These are phyloP conservation scores for Erpornis zantholeuca DNA, from an alignment of 2,113 vertebrate species.

Conservation along the genomic window DNA sequence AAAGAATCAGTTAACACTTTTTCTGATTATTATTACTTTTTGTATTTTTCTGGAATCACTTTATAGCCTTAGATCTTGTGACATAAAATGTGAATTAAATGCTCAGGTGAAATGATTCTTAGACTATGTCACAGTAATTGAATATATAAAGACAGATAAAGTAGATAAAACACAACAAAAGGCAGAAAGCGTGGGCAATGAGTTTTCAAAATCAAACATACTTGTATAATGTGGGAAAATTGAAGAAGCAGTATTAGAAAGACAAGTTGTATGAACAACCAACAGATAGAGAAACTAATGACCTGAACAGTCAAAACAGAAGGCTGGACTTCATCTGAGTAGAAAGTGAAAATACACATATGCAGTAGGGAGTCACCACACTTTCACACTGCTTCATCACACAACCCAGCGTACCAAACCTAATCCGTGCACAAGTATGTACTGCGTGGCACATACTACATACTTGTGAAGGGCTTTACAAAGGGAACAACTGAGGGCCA, in stretches of 20 bases:
- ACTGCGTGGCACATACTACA: rapidly evolving
- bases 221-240: neutral
- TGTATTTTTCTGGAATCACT: neutral
- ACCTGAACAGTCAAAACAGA: neutral
- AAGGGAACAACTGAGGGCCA: neutral
- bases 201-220: neutral
- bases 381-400: neutral
- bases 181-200: neutral
- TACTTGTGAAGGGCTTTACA: neutral
- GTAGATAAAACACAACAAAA: neutral
- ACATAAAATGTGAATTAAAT: neutral
- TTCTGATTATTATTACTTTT: neutral
- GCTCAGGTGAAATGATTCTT: neutral
- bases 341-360: neutral
- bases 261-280: neutral
- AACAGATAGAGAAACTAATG: neutral
- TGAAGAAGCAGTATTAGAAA: neutral
- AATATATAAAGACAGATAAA: neutral
- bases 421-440: neutral
- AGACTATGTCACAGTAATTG: neutral
- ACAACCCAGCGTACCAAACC: neutral
- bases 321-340: neutral
- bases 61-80: neutral
- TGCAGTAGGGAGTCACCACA: neutral
- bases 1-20: neutral